Base-by-base conservation (phyloP, 2,888 invertebrate genomes). In the Phytoseiulus persimilis region DNA sequence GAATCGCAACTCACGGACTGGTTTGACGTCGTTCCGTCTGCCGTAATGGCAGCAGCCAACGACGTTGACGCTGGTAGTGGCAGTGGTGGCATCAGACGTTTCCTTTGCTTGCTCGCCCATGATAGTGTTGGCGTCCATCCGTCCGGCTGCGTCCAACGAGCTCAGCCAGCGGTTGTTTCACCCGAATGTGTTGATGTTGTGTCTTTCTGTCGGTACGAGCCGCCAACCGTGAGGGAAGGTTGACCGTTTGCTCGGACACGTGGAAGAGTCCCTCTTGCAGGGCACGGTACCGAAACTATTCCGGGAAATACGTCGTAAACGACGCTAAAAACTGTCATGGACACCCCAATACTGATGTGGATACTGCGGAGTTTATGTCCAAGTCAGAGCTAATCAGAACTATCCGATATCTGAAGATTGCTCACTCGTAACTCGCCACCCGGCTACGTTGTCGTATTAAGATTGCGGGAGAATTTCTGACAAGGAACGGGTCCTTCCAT, bases 1-100 rank as follows among this genome's bases (percentile, higher is more conserved):
- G 18, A 65, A 65, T 65, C 18, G 65, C 65, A 65, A 65, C 65
- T 65, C 65, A 65, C 65, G 65, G 65, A 65, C 65, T 65, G 65
- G 65, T 65, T 65, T 65, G 65, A 65, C 65, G 65, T 65, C 65
- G 65, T 65, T 65, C 65, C 65, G 65, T 65, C 65, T 65, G 65
- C 65, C 65, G 65, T 65, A 65, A 65, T 65, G 65, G 65, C 65
- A 65, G 23, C 65, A 65, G 65, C 11, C 65, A 65, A 65, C 65
- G 65, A 65, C 65, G 65, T 65, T 65, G 65, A 65, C 65, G 65
- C 65, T 18, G 65, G 14, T 46, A 14, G 9, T 46, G 46, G 9
- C 14, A 14, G 9, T 65, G 65, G 65, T 65, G 65, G 65, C 65
- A 65, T 65, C 65, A 65, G 65, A 65, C 65, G 65, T 65, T 65